These are phyloP conservation scores for Oryctes rhinoceros DNA, from an alignment of 1,140 invertebrate species.

Conservation along the genomic window DNA sequence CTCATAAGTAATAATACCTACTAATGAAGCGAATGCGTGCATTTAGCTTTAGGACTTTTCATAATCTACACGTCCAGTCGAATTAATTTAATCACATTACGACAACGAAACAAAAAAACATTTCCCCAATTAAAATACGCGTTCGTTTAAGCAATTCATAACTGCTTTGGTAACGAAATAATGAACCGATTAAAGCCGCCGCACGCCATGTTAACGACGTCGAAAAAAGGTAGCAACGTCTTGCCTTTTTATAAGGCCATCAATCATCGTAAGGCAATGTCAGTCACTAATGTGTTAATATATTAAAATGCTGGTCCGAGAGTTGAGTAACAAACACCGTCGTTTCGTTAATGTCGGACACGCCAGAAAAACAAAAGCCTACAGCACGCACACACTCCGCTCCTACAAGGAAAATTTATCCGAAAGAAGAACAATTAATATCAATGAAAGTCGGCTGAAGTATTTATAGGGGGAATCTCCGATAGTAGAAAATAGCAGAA, in stretches of 20 bases:
- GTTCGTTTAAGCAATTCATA: not conserved
- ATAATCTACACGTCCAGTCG: not conserved
- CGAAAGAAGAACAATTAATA: constrained; percentile 43
- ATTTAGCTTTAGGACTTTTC: too few relatives aligned
- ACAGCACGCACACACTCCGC: constrained; percentile 35
- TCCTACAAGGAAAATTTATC: constrained; percentile 31
- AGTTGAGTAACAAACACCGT: not conserved
- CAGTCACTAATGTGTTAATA: constrained; percentile 35
- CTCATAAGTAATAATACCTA: too few relatives aligned
- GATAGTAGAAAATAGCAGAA: constrained; percentile 8
- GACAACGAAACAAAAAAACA: not conserved
- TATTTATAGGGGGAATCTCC: constrained; percentile 39
- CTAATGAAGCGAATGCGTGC: too few relatives aligned
- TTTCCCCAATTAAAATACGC: not conserved
- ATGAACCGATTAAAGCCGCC: not conserved
- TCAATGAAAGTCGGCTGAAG: constrained; percentile 45
- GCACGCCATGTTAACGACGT: not conserved
- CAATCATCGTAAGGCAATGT: constrained; percentile 27
- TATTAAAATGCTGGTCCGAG: not conserved
- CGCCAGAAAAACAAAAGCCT: constrained; percentile 26
- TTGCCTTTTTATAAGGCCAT: constrained; percentile 12
- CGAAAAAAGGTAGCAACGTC: constrained; percentile 1
- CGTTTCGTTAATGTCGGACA: not conserved
- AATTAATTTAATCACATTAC: constrained; percentile 9
- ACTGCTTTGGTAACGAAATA: not conserved